Evolutionary conservation across 2,113 vertebrate genomes (phyloP).

Genomic region (Petaurus breviceps): DNA sequence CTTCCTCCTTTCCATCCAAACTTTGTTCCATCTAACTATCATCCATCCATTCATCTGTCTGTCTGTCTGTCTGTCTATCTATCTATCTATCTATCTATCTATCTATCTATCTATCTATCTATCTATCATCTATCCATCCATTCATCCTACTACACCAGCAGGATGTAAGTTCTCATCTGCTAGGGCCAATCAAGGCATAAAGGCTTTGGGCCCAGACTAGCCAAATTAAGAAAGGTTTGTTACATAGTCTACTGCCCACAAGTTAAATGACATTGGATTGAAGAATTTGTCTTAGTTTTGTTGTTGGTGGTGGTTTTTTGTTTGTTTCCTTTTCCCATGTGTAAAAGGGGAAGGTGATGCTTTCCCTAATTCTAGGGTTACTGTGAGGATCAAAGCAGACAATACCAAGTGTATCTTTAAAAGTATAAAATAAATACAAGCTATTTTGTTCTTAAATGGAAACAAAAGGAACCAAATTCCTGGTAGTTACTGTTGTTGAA

Average conservation of each 20-base stretch:
- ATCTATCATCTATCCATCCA: too few relatives aligned
- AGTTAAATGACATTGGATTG: neutral
- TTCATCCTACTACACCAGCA: neutral
- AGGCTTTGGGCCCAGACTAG: neutral
- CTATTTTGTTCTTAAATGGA: neutral
- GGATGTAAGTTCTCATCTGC: neutral
- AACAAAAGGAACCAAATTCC: neutral
- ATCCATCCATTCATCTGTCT: too few relatives aligned
- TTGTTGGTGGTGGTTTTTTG: too few relatives aligned
- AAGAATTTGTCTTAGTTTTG: neutral
- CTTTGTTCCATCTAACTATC: neutral
- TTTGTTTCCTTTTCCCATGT: neutral
- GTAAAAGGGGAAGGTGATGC: neutral
- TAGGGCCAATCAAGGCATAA: neutral
- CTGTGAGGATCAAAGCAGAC: neutral
- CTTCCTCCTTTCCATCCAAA: too few relatives aligned
- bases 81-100: too few relatives aligned
- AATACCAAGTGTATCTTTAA: neutral
- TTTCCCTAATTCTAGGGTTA: neutral
- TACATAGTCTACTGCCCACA: neutral
- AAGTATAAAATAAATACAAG: neutral
- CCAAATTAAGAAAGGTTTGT: neutral
- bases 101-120: too few relatives aligned
- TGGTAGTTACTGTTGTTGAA: neutral
- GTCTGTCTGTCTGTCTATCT: too few relatives aligned